phyloP scores from a whole-genome alignment of 2,113 vertebrate genomes.

The Prunella fulvescens region DNA sequence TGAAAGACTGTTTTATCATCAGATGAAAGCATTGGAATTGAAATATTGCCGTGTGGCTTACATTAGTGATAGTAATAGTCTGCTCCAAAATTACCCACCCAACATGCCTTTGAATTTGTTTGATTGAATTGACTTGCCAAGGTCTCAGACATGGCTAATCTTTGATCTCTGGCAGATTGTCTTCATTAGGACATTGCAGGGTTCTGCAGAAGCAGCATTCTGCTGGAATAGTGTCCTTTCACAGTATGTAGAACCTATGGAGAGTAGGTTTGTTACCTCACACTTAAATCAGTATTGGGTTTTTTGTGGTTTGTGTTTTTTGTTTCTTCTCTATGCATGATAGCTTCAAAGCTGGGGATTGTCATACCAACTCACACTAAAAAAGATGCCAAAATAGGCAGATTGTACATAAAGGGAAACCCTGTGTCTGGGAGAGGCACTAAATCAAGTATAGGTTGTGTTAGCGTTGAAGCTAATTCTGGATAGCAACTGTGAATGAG shows the following conservation, averaged over 20 bases:
- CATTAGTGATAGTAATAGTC: conserved; percentile 39
- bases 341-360: background rate
- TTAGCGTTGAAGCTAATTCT: background rate
- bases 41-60: conserved; percentile 50
- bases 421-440: background rate
- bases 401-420: background rate
- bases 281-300: background rate
- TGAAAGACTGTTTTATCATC: conserved; percentile 1
- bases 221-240: background rate
- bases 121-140: background rate
- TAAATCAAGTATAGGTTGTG: background rate
- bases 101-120: conserved; percentile 40
- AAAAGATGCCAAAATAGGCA: background rate
- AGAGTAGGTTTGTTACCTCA: background rate
- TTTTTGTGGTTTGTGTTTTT: background rate
- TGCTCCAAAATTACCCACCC: conserved; percentile 48
- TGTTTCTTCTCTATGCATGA: background rate
- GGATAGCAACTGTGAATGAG: background rate
- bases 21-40: conserved; percentile 39
- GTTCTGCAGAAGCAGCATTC: background rate
- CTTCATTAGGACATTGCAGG: conserved; percentile 8
- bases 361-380: background rate
- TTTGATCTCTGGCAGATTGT: conserved; percentile 22
- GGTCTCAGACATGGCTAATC: conserved; percentile 31
- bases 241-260: background rate